Conservation (phyloP, 2,888 invertebrate species). For the Sipha maydis region DNA sequence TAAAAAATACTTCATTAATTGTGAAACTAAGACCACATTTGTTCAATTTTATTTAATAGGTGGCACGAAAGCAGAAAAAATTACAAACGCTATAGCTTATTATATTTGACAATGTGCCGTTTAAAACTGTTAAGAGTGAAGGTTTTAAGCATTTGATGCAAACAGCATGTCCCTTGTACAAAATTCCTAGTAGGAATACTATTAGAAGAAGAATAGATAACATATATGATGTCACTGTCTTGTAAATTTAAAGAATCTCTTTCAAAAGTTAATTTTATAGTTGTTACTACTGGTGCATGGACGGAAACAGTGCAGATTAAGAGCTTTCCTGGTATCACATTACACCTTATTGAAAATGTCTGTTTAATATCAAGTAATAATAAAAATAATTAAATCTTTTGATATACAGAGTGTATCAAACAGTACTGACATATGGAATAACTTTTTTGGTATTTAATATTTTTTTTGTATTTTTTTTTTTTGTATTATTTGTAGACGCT, state of each 20-base stretch:
- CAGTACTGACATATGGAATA: too few relatives aligned
- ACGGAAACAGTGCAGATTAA: neutral
- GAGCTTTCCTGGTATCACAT: neutral
- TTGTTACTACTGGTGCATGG: conserved; percentile 3
- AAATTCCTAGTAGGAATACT: neutral
- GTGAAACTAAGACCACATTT: too few relatives aligned
- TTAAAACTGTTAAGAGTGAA: neutral
- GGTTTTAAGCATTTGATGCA: neutral
- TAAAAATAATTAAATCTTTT: too few relatives aligned
- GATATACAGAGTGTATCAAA: too few relatives aligned
- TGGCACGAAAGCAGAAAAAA: too few relatives aligned
- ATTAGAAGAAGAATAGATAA: neutral
- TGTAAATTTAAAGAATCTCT: neutral
- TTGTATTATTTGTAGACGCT: too few relatives aligned
- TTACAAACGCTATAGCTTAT: neutral
- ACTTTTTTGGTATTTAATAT: too few relatives aligned
- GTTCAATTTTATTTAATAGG: too few relatives aligned
- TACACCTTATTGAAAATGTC: neutral
- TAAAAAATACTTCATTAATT: too few relatives aligned
- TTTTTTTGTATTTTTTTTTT: too few relatives aligned
- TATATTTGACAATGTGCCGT: conserved; percentile 7
- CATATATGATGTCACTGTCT: conserved; percentile 1
- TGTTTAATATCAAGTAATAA: neutral
- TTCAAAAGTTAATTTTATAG: neutral
- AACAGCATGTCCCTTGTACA: too few relatives aligned